Conservation (phyloP, 2,888 invertebrate species). For the Tribolium freemani region DNA sequence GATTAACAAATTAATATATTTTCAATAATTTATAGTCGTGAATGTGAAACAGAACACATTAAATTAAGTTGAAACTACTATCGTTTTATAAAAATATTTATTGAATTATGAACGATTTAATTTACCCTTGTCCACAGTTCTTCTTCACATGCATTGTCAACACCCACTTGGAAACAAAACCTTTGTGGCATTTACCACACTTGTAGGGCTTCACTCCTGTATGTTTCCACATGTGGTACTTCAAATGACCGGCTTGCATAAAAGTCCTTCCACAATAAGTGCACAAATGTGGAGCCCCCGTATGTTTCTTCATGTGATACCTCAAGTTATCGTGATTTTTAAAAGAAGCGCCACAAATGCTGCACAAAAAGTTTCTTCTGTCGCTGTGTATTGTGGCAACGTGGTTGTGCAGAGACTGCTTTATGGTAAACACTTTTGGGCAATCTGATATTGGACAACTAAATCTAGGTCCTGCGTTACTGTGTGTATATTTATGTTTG, state of each 20-base stretch:
- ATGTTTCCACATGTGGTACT: conserved; percentile 56
- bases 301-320: conserved; percentile 53
- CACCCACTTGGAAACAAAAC: conserved; percentile 52
- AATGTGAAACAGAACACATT: not conserved
- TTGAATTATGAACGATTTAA: no score
- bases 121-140: not conserved
- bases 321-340: conserved; percentile 50
- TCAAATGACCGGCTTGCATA: conserved; percentile 53
- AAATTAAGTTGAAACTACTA: conserved; percentile 4
- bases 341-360: conserved; percentile 51
- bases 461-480: conserved; percentile 43
- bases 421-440: conserved; percentile 46
- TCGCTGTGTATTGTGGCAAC: conserved; percentile 45
- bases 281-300: conserved; percentile 50
- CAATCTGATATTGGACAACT: conserved; percentile 49
- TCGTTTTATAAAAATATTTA: not conserved
- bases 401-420: conserved; percentile 50
- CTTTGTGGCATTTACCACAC: conserved; percentile 54
- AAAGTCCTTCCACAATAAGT: conserved; percentile 52
- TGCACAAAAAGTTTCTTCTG: conserved; percentile 48
- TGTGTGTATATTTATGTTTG: conserved; percentile 47
- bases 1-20: conserved; percentile 16
- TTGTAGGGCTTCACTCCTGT: conserved; percentile 55
- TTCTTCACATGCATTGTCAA: conserved; percentile 47
- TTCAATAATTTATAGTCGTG: not conserved